Percentiles rank a stretch among this genome's conserved stretches.
Conservation (phyloP, 2,888 invertebrate species). For the Tenthredo livida region DNA sequence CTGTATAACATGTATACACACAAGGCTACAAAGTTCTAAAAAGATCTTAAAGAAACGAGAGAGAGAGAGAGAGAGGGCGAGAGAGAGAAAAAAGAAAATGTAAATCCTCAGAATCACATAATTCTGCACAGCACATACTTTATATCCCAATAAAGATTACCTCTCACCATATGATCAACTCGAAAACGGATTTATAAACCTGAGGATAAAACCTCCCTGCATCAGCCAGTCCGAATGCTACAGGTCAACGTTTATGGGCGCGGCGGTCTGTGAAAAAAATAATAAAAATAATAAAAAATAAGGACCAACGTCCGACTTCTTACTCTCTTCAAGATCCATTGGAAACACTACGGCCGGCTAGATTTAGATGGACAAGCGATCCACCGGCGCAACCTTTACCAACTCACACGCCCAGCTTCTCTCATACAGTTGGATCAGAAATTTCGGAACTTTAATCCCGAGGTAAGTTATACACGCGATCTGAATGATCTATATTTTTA, state of each 20-base stretch:
- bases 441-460: neutral
- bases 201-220: neutral
- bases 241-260: conserved; percentile 52
- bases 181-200: conserved; percentile 25
- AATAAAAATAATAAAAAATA: neutral
- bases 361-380: conserved; percentile 31
- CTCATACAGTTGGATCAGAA: conserved; percentile 21
- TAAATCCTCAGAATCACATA: neutral
- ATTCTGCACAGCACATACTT: neutral
- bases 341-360: conserved; percentile 17
- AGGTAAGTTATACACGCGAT: neutral
- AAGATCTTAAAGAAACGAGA: neutral
- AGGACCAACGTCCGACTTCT: conserved; percentile 16
- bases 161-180: conserved; percentile 3
- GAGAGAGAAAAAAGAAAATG: neutral
- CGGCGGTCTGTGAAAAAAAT: conserved; percentile 46
- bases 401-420: conserved; percentile 11
- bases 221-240: neutral
- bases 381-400: neutral
- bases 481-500: neutral
- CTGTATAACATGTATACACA: neutral
- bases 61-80: neutral
- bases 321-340: conserved; percentile 3
- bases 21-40: neutral
- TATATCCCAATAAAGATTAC: neutral